phyloP scores from a whole-genome alignment of 2,113 vertebrate species.

The Syrmaticus mikado region DNA sequence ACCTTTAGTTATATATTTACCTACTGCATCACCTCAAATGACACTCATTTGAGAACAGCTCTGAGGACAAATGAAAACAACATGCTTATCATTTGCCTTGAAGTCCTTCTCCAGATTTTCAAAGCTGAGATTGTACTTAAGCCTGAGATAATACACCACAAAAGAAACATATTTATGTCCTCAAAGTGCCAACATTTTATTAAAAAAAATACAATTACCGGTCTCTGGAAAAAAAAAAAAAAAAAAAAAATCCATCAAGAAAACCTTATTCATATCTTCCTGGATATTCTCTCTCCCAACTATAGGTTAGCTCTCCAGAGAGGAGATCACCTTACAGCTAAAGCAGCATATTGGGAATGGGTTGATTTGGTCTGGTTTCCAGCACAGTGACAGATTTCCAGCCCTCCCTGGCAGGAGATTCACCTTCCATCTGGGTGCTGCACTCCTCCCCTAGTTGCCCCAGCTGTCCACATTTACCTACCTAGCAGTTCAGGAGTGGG shows the following conservation, averaged over 20 bases:
- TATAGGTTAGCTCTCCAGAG: not conserved
- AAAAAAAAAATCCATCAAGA: not conserved
- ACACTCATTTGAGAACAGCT: not conserved
- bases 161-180: not conserved
- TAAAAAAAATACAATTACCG: not conserved
- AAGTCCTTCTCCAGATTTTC: not conserved
- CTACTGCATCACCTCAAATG: not conserved
- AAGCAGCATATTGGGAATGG: not conserved
- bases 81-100: fast-evolving
- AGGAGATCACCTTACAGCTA: not conserved
- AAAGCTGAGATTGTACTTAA: not conserved
- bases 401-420: not conserved
- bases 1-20: constrained; percentile 8
- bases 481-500: fast-evolving
- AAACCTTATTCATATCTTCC: not conserved
- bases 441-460: not conserved
- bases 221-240: not conserved
- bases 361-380: not conserved
- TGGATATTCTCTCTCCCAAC: not conserved
- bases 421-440: not conserved
- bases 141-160: not conserved
- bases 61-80: not conserved
- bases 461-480: not conserved
- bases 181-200: not conserved
- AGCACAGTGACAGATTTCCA: not conserved